Percentiles rank a stretch among this genome's conserved stretches.
These are phyloP conservation scores for Conistra vaccinii DNA, from an alignment of 2,888 invertebrate genomes.

Conservation along the genomic window DNA sequence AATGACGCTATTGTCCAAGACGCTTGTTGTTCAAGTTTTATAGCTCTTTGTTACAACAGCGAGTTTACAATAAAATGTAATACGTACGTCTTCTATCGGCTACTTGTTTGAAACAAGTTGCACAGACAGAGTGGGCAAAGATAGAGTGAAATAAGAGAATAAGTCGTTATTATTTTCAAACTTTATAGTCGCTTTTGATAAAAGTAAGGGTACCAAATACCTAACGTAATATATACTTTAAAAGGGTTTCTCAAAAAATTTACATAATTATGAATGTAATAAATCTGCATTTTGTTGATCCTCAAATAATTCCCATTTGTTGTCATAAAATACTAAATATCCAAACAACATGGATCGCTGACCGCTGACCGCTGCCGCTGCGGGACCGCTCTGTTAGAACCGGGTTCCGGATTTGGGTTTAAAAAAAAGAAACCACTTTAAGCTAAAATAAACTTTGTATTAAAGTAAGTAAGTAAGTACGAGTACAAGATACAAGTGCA, in stretches of 20 bases:
- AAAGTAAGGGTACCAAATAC: background rate
- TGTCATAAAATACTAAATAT: background rate
- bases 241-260: no score
- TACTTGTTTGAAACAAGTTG: constrained; percentile 9
- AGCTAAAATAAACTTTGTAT: no score
- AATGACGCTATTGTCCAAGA: constrained; percentile 56
- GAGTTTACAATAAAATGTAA: constrained; percentile 48
- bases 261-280: no score
- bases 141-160: background rate
- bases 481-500: no score
- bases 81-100: constrained; percentile 13
- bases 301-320: background rate
- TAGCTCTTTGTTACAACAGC: constrained; percentile 46
- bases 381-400: no score
- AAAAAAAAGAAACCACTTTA: no score
- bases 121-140: no score
- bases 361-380: no score
- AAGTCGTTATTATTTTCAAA: background rate
- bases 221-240: no score
- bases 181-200: background rate
- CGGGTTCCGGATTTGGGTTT: no score
- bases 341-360: no score
- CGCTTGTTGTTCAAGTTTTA: constrained; percentile 53
- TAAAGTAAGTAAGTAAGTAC: no score
- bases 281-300: background rate